Evolutionary conservation across 2,797 vertebrate species (phyloP), one percentile per base, ranked within the genome.

Genomic region (Moxostoma hubbsi): DNA sequence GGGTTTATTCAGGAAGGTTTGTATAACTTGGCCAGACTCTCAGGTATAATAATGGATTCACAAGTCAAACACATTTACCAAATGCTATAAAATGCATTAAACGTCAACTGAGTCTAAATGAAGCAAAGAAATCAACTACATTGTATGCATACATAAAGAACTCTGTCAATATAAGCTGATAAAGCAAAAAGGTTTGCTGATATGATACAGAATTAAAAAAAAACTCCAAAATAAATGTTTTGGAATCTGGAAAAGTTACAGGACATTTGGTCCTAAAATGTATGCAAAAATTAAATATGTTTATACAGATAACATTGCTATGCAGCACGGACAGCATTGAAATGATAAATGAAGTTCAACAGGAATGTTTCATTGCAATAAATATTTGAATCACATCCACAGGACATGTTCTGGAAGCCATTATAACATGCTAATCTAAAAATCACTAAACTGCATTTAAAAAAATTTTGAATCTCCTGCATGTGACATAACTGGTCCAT

Each of bases 351-450:
- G 1, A 24, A 24, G 24, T 24, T 24, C 24, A 1, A 24, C 24
- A 24, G 24, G 24, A 24, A 24, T 24, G 43, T 55, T 57, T 5
- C 53, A 66, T 5, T 67, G 9, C 54, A 59, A 59, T 43, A 76
- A 43, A 24, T 24, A 24, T 2, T 24, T 24, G 24, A 24, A 24
- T 24, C 54, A 24, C 24, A 58, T 43, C 12, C 16, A 58, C 16
- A 47, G 58, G 2, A 67, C 13, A 58, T 46, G 5, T 24, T 76
- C 45, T 57, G 16, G 2, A 67, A 58, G 50, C 8, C 43, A 11
- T n/a, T 7, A 76, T 58, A 75, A 57, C 66, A 10, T 15, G 18
- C 5, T n/a, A 15, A 18, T 18, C 9, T 53, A 75, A 64, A 50
- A 77, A 68, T 1, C 46, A 67, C 15, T 16, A 77, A 24, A 24